Evolutionary conservation across 2,888 invertebrate species (phyloP), one percentile per base, ranked within the genome.

Genomic region (Megastigmus dorsalis): DNA sequence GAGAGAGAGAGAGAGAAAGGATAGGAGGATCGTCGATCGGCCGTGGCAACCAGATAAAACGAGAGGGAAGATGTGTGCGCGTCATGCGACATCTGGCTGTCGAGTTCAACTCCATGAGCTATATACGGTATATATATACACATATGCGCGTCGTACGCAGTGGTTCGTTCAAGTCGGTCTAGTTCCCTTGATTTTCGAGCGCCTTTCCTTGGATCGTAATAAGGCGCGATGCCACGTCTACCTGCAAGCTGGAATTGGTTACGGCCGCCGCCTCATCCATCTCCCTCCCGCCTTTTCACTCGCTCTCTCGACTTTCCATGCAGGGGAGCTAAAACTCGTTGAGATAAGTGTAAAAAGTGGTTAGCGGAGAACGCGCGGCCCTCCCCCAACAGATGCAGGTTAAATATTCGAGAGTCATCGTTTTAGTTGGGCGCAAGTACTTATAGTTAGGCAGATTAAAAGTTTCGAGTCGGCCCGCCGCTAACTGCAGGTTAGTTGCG

Each of bases 31-130:
- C 81, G 84, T 80, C 80, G 83, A 76, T 81, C 81, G 82, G 80
- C 82, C 82, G 83, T 85, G 83, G 85, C 84, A 82, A 82, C 75
- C 81, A 80, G 85, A 86, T 85, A 85, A 85, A 85, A 84, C 81
- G 79, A 63, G 74, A 80, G 63, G 10, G 43, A n/a, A 7, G n/a
- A 5, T 33, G 7, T 6, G 1, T 13, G 33, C 13, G 18, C 55
- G 15, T 38, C 57, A 33, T 9, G 65, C 52, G 59, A 52, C 65
- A 65, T 52, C 65, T 65, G 65, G 7, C 41, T 50, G 26, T 7
- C 13, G 38, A 13, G 7, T n/a, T n/a, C n/a, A n/a, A n/a, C n/a
- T n/a, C n/a, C n/a, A n/a, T n/a, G n/a, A n/a, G n/a, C n/a, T n/a
- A n/a, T n/a, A n/a, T n/a, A n/a, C n/a, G n/a, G n/a, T n/a, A n/a